Conservation (phyloP, 2,888 invertebrate species). For the Macrophya alboannulata region DNA sequence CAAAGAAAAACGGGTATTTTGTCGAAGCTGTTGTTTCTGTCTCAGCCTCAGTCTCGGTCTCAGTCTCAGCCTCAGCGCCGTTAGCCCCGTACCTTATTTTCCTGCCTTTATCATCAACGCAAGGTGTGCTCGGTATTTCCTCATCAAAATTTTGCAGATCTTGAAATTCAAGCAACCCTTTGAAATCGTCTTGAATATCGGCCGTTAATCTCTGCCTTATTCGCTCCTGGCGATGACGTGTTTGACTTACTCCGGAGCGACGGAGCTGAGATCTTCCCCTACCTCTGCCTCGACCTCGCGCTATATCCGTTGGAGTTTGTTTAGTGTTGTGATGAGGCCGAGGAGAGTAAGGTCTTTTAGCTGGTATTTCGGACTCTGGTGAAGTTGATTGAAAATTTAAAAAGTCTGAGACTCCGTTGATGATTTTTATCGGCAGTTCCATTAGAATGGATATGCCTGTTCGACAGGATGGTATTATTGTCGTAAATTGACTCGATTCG, state of each 20-base stretch:
- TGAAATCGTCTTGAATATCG: constrained; percentile 66
- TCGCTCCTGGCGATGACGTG: constrained; percentile 70
- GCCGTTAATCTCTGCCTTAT: constrained; percentile 66
- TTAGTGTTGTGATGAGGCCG: constrained; percentile 57
- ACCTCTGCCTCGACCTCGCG: constrained; percentile 69
- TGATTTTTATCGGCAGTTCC: constrained; percentile 62
- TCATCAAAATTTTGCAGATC: constrained; percentile 57
- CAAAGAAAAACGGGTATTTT: constrained; percentile 56
- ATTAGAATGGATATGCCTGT: constrained; percentile 53
- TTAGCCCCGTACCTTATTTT: constrained; percentile 33
- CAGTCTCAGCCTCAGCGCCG: neutral
- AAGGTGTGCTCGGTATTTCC: constrained; percentile 25
- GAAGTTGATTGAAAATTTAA: constrained; percentile 56
- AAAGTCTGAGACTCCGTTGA: constrained; percentile 61
- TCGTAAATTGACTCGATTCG: constrained; percentile 24
- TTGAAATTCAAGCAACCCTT: constrained; percentile 58
- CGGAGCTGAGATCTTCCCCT: constrained; percentile 71
- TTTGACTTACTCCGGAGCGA: constrained; percentile 73
- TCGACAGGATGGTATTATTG: constrained; percentile 1
- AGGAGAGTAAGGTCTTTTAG: constrained; percentile 60
- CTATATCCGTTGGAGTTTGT: constrained; percentile 63
- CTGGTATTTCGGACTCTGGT: constrained; percentile 61
- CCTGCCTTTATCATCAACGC: constrained; percentile 34
- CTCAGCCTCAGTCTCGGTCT: neutral
- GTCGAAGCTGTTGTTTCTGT: constrained; percentile 42